Conservation (phyloP, 2,888 invertebrate species). For the Oscheius myriophilus region DNA sequence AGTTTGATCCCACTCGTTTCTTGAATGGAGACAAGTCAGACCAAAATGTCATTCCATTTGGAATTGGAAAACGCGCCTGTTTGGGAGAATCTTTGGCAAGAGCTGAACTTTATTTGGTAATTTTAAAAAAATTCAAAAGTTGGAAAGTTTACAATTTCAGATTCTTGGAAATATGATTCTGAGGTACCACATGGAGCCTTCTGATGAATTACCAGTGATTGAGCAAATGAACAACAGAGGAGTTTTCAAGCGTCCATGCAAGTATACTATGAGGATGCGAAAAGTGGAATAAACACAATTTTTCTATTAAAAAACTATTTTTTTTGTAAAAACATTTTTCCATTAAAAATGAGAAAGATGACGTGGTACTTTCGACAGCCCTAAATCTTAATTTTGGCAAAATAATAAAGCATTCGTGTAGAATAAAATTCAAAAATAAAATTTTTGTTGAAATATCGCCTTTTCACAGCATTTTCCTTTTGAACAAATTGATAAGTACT, state of each 20-base stretch:
- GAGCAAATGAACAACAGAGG: conserved; percentile 32
- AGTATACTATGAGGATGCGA: neutral
- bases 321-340: too few species aligned
- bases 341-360: too few species aligned
- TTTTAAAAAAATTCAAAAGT: too few species aligned
- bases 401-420: too few species aligned
- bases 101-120: conserved; percentile 45
- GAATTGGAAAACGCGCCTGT: conserved; percentile 45
- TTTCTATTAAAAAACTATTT: too few species aligned
- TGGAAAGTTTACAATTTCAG: conserved; percentile 23
- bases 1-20: conserved; percentile 31
- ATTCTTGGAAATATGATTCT: conserved; percentile 45
- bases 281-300: neutral
- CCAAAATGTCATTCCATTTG: conserved; percentile 40
- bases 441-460: too few species aligned
- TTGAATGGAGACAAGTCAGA: conserved; percentile 28
- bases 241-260: conserved; percentile 30
- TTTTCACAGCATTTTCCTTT: too few species aligned
- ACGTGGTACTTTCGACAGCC: too few species aligned
- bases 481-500: too few species aligned
- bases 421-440: too few species aligned
- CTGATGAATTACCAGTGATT: conserved; percentile 28
- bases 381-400: too few species aligned
- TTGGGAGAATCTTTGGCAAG: conserved; percentile 44
- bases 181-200: conserved; percentile 35